These are phyloP conservation scores for Drosophila quadrilineata DNA, from an alignment of 1,140 invertebrate genomes.

Conservation along the genomic window DNA sequence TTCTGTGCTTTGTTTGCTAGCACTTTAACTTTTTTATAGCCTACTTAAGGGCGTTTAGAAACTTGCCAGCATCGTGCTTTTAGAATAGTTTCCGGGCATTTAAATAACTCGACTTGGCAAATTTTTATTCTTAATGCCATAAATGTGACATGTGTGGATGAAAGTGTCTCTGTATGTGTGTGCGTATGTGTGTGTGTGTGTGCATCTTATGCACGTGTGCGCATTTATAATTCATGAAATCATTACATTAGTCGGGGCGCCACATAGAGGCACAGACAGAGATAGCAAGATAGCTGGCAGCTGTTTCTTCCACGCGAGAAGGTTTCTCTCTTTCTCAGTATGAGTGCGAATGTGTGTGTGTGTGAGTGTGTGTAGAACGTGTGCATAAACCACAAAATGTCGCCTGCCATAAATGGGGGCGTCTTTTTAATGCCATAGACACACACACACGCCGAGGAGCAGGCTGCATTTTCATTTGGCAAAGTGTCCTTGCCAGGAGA, in stretches of 20 bases:
- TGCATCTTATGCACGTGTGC: constrained; percentile 58
- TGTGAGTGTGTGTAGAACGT: constrained; percentile 52
- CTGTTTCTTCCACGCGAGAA: too few relatives aligned
- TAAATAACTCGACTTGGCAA: constrained; percentile 47
- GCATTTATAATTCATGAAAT: constrained; percentile 80
- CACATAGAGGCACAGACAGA: neutral
- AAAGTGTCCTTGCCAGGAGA: constrained; percentile 53
- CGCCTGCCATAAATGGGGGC: constrained; percentile 68
- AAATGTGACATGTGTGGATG: neutral
- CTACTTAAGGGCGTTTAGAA: constrained; percentile 61
- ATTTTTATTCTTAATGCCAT: constrained; percentile 9
- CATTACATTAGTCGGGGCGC: constrained; percentile 66
- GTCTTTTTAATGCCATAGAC: constrained; percentile 65
- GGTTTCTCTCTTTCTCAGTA: too few relatives aligned
- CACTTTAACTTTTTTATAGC: constrained; percentile 47
- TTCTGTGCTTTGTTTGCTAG: too few relatives aligned
- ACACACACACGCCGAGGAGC: neutral
- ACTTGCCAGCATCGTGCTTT: constrained; percentile 31
- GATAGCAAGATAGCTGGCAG: neutral
- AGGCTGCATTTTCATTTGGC: constrained; percentile 66
- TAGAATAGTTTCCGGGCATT: constrained; percentile 47
- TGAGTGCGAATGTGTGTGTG: too few relatives aligned
- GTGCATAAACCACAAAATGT: constrained; percentile 78
- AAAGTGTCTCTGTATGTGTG: neutral
- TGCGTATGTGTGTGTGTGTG: constrained; percentile 9